Percentiles rank a stretch among this genome's conserved stretches.
Conservation (phyloP, 2,113 vertebrate genomes). For the Rhabdornis inornatus region DNA sequence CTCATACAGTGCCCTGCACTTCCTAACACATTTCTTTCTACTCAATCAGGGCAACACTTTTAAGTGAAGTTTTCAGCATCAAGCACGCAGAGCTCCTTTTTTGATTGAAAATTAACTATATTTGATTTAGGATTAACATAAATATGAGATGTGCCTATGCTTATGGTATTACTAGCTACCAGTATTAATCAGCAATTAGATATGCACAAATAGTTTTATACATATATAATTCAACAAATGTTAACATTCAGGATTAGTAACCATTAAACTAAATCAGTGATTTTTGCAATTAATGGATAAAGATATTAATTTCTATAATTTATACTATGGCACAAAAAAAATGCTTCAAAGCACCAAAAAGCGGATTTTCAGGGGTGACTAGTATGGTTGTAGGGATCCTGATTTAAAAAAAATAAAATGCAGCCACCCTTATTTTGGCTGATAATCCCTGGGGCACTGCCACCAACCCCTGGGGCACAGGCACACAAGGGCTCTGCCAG, state of each 20-base stretch:
- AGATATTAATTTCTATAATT: background rate
- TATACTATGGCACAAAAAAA: background rate
- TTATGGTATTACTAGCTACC: background rate
- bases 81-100: background rate
- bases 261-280: background rate
- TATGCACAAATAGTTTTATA: background rate
- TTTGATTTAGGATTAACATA: background rate
- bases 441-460: accelerated
- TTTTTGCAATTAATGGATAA: background rate
- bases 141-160: background rate
- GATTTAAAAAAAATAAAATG: background rate
- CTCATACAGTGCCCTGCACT: background rate
- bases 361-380: background rate
- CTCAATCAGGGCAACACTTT: background rate
- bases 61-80: background rate
- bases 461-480: background rate
- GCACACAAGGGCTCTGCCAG: background rate
- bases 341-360: background rate
- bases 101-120: background rate
- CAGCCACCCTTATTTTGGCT: background rate
- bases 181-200: background rate
- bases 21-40: background rate
- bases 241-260: background rate
- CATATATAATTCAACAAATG: background rate
- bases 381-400: background rate